Conservation (phyloP, 2,888 invertebrate species). For the Apeira syringaria region DNA sequence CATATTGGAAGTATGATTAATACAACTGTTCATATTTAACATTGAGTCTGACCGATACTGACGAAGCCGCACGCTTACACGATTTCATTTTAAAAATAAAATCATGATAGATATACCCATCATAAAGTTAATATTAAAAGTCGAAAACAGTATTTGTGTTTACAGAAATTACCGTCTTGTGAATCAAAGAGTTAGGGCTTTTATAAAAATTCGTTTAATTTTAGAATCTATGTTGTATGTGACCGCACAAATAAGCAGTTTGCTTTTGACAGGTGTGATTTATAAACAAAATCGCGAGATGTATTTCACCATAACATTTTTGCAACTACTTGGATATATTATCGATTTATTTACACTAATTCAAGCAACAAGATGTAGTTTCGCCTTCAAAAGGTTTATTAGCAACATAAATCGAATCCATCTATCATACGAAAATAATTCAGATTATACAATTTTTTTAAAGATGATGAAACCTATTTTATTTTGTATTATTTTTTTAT, state of each 20-base stretch:
- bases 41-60: neutral
- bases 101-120: neutral
- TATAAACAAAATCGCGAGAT: neutral
- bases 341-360: neutral
- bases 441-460: neutral
- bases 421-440: neutral
- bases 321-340: neutral
- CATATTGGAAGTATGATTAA: no score
- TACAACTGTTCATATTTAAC: no score
- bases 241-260: neutral
- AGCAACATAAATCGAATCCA: neutral
- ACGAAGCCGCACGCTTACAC: no score
- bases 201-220: neutral
- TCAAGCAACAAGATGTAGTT: neutral
- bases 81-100: no score
- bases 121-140: constrained; percentile 1
- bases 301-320: neutral
- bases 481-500: neutral
- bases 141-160: constrained; percentile 4
- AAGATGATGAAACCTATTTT: neutral
- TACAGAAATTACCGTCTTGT: constrained; percentile 3
- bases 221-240: neutral
- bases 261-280: neutral
- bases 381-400: neutral
- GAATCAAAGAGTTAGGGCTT: neutral